Conservation (phyloP, 2,888 invertebrate genomes). For the Diplolepis rosae region DNA sequence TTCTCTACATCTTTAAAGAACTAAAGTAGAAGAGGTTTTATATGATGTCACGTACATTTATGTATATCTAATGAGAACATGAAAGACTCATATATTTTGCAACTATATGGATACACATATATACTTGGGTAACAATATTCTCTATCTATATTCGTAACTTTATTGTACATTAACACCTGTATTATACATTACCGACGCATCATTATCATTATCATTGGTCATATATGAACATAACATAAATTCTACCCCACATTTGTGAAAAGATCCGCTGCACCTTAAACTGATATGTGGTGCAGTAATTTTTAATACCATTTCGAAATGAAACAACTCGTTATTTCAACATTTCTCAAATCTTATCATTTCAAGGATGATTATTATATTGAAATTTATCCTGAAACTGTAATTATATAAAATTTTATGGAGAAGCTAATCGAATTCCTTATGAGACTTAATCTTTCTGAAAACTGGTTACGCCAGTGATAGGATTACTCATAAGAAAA, state of each 20-base stretch:
- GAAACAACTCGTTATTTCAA: neutral
- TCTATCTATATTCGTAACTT: neutral
- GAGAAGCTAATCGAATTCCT: neutral
- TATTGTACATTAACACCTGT: neutral
- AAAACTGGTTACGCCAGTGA: neutral
- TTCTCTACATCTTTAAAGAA: no score
- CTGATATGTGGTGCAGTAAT: neutral
- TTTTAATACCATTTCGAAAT: neutral
- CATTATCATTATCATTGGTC: neutral
- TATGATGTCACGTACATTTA: neutral
- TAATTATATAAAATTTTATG: slow-evolving; percentile 11
- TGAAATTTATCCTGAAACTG: slow-evolving; percentile 4
- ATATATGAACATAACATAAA: neutral
- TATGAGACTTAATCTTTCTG: neutral
- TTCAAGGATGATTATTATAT: neutral
- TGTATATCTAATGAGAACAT: neutral
- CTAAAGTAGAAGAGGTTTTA: no score
- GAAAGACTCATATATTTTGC: no score
- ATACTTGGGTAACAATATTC: no score
- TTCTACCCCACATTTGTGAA: no score
- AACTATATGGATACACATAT: no score
- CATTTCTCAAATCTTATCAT: neutral
- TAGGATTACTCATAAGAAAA: neutral
- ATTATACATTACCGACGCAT: no score
- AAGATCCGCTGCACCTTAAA: neutral